phyloP scores from a whole-genome alignment of 2,113 vertebrate species.

The Elaphurus davidianus region DNA sequence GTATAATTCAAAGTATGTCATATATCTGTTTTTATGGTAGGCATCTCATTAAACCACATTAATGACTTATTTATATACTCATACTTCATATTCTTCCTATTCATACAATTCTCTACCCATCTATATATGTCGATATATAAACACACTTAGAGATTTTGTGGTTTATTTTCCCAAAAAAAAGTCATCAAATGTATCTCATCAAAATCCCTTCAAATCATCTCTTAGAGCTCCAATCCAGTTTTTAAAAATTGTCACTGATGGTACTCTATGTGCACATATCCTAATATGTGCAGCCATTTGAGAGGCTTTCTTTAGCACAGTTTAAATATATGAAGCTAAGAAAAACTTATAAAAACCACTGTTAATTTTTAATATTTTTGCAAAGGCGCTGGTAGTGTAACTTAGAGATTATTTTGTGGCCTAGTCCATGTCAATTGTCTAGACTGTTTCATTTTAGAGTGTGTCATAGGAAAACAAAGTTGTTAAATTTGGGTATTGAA shows the following conservation, averaged over 20 bases:
- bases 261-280: background rate
- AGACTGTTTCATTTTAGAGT: background rate
- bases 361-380: slow-evolving; percentile 17
- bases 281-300: background rate
- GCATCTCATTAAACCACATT: background rate
- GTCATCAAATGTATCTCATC: background rate
- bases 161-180: background rate
- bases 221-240: background rate
- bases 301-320: slow-evolving; percentile 7
- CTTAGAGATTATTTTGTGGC: background rate
- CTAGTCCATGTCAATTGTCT: background rate
- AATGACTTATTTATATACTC: background rate
- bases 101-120: background rate
- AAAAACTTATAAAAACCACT: background rate
- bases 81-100: background rate
- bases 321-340: background rate
- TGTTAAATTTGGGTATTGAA: background rate
- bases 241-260: background rate
- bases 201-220: background rate
- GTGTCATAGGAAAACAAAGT: background rate
- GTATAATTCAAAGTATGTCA: background rate
- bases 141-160: background rate
- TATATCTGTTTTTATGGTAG: background rate
- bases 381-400: background rate
- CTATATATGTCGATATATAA: background rate